Percentiles rank a stretch among this genome's conserved stretches.
Evolutionary conservation across 2,113 vertebrate genomes (phyloP).

Genomic region (Pteronura brasiliensis): DNA sequence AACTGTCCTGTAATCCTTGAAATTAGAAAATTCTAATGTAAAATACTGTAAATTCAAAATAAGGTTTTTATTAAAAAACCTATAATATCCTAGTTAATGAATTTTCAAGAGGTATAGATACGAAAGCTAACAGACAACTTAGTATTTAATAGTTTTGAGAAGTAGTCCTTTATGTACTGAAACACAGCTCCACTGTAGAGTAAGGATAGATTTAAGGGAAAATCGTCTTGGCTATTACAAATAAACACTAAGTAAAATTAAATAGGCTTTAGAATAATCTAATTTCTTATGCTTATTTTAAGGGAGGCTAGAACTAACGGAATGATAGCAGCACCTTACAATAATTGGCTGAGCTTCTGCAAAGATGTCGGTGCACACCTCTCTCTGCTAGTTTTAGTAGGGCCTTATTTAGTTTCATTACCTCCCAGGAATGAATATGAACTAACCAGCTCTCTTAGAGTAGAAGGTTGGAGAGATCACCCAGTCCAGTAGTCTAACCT

Average conservation of each 20-base stretch:
- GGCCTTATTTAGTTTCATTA: background rate
- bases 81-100: background rate
- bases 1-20: background rate
- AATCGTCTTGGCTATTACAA: background rate
- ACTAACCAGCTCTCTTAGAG: background rate
- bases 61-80: background rate
- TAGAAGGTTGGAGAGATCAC: background rate
- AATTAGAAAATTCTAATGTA: background rate
- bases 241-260: constrained; percentile 21
- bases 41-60: constrained; percentile 28
- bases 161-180: background rate
- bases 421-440: background rate
- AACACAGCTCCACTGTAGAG: background rate
- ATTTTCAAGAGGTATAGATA: background rate
- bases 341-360: background rate
- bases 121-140: background rate
- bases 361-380: background rate
- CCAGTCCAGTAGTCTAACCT: background rate
- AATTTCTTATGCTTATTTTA: constrained; percentile 36
- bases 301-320: background rate
- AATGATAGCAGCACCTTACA: background rate
- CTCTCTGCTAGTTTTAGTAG: background rate
- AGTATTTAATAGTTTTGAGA: constrained; percentile 15
- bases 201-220: background rate
- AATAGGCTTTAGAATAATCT: constrained; percentile 3